Percentiles rank a stretch among this genome's conserved stretches.
Conservation (phyloP, 2,888 invertebrate species). For the Cheilosia variabilis region DNA sequence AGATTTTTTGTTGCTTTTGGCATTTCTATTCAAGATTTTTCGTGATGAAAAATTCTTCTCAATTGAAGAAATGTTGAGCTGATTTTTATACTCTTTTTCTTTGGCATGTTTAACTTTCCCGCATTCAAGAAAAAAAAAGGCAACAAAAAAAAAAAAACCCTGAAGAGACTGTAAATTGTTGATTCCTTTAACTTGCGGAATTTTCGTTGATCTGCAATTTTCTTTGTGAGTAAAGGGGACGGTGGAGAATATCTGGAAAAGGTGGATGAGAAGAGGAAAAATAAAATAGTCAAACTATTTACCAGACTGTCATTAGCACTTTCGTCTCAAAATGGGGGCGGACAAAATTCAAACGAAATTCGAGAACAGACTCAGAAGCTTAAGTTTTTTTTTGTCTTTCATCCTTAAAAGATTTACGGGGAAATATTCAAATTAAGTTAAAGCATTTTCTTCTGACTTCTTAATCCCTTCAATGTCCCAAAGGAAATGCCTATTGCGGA, state of each 20-base stretch:
- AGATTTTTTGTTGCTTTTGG: conserved; percentile 32
- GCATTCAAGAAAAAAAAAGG: conserved; percentile 13
- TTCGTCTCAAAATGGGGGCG: conserved; percentile 15
- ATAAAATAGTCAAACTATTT: conserved; percentile 36
- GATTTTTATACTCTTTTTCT: conserved; percentile 37
- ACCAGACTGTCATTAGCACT: conserved; percentile 63
- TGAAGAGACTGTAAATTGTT: conserved; percentile 32
- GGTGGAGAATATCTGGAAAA: background rate
- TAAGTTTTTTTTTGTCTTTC: background rate
- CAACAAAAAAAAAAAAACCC: background rate
- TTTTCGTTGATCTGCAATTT: conserved; percentile 59
- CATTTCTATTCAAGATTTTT: conserved; percentile 44
- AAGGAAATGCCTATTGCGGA: background rate
- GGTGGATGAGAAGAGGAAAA: background rate
- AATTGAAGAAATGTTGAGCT: conserved; percentile 42
- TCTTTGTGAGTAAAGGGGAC: conserved; percentile 25
- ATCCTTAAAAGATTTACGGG: background rate
- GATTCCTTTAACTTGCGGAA: conserved; percentile 41
- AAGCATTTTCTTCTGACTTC: conserved; percentile 13
- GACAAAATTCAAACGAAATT: conserved; percentile 10
- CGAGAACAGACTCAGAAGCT: conserved; percentile 9
- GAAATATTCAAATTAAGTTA: conserved; percentile 21
- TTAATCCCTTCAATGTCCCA: background rate
- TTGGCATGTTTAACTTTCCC: conserved; percentile 28
- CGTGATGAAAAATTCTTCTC: conserved; percentile 38